Conservation (phyloP, 2,113 vertebrate genomes). For the Columba janthina region DNA sequence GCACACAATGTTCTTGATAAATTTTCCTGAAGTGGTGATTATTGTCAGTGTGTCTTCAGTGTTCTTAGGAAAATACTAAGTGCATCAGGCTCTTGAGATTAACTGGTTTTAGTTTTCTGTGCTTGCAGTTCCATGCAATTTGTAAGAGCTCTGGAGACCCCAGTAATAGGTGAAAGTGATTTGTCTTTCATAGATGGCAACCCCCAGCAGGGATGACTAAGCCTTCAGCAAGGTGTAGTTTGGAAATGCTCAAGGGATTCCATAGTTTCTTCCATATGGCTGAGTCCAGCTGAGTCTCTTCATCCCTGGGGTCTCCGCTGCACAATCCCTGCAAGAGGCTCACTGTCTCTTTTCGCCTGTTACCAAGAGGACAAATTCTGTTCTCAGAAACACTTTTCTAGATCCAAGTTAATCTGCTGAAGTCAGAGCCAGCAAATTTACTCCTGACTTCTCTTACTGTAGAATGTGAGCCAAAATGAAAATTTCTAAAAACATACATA, state of each 20-base stretch:
- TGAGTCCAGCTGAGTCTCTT: constrained; percentile 52
- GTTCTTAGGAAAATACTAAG: neutral
- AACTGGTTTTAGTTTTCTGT: neutral
- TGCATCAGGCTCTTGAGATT: neutral
- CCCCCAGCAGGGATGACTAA: neutral
- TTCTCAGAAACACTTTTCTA: neutral
- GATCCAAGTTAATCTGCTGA: neutral
- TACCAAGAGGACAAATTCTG: constrained; percentile 8
- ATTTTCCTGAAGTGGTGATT: neutral
- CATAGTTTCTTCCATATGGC: constrained; percentile 28
- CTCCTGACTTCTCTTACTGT: neutral
- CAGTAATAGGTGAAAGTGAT: constrained; percentile 1
- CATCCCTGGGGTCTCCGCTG: constrained; percentile 19
- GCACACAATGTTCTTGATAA: neutral
- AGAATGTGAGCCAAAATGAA: neutral
- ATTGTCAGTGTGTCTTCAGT: neutral
- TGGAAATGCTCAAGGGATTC: constrained; percentile 21
- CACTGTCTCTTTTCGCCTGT: neutral
- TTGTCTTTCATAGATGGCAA: constrained; percentile 9
- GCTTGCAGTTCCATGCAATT: neutral
- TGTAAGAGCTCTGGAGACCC: neutral
- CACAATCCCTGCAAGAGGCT: neutral
- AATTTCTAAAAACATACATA: neutral
- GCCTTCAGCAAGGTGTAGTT: constrained; percentile 55
- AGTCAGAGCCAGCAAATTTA: constrained; percentile 3